Evolutionary conservation across 2,113 vertebrate genomes (phyloP), one percentile per base, ranked within the genome.

Genomic region (Sphaerodactylus townsendi): DNA sequence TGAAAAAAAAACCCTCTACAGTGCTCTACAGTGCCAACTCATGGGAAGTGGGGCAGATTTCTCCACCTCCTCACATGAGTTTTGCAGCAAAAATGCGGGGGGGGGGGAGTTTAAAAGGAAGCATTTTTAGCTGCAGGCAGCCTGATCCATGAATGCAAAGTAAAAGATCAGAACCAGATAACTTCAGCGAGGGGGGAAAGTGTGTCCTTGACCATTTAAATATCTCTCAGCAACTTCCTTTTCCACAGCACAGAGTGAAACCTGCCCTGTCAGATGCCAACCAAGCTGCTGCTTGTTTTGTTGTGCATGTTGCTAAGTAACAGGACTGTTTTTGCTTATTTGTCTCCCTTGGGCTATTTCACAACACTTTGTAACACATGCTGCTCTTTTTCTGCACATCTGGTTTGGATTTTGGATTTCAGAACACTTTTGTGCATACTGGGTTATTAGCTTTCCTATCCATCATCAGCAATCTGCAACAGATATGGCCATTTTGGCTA

Each of bases 261-360:
- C 94, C 93, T 93, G 93, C 92, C 93, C 91, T 0, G 17, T 93
- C 91, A 86, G 89, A 92, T 95, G 95, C 96, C 94, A 94, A 50
- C 83, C 81, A 93, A 93, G 93, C 93, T 82, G 94, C 92, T 90
- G 92, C 95, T 92, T 97, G 96, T 96, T 96, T 96, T 96, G 96
- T 94, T 96, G 91, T 94, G 85, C 23, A 78, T 8, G 94, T 95
- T 96, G 95, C 96, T 95, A 95, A 91, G 96, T 87, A 93, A 95
- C 96, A 1, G 87, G 91, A 81, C 94, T 97, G 96, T 91, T 97
- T 96, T 96, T 96, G 95, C 96, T 97, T 97, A 96, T 96, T 96
- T 95, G 94, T 93, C 88, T 97, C 96, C 96, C 96, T 95, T 93
- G 96, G 95, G 95, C 90, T 87, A 56, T 97, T 96, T 97, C 96